Percentiles rank a stretch among this genome's conserved stretches.
phyloP scores from a whole-genome alignment of 2,888 invertebrate species.

The Platypus cylindrus region DNA sequence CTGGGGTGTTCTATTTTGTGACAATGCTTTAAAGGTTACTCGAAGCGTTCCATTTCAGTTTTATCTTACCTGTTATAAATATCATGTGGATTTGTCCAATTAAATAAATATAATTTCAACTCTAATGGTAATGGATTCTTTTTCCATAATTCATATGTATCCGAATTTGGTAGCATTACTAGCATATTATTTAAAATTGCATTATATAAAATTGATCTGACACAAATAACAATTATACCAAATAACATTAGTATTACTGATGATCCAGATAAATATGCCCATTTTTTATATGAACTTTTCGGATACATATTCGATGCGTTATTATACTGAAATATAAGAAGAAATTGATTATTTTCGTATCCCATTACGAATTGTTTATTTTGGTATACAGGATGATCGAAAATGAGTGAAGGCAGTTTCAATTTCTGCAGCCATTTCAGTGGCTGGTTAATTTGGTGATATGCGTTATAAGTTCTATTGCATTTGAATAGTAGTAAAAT shows the following conservation, averaged over 20 bases:
- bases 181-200: slow-evolving; percentile 36
- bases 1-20: no score
- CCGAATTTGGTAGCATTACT: slow-evolving; percentile 45
- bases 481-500: no score
- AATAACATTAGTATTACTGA: slow-evolving; percentile 15
- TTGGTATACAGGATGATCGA: no score
- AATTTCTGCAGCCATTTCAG: no score
- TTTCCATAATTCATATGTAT: slow-evolving; percentile 57
- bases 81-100: slow-evolving; percentile 68
- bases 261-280: slow-evolving; percentile 14
- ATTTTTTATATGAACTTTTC: slow-evolving; percentile 12
- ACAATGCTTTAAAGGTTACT: no score
- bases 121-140: slow-evolving; percentile 49
- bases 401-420: no score
- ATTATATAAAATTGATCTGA: slow-evolving; percentile 17
- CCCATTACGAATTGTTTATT: no score
- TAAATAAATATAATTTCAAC: slow-evolving; percentile 59
- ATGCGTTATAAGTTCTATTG: no score
- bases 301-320: slow-evolving; percentile 17
- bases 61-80: slow-evolving; percentile 36
- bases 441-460: no score
- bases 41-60: no score
- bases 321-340: slow-evolving; percentile 9
- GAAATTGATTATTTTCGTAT: no score
- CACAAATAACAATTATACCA: slow-evolving; percentile 18